Percentiles rank a stretch among this genome's conserved stretches.
phyloP scores from a whole-genome alignment of 1,140 invertebrate species.

The Papilio dardanus region DNA sequence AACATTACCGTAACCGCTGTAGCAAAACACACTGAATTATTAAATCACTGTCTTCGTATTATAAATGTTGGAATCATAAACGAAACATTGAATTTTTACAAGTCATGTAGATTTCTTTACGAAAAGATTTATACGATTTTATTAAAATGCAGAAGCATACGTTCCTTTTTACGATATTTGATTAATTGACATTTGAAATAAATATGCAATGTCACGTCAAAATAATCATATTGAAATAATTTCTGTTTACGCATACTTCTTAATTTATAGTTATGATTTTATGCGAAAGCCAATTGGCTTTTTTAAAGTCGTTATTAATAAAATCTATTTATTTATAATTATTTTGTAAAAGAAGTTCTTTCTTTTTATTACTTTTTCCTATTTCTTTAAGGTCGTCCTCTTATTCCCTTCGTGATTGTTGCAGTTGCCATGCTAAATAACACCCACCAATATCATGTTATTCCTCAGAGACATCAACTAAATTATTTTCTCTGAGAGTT shows the following conservation, averaged over 20 bases:
- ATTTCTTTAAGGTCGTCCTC: neutral
- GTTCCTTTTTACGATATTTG: slow-evolving; percentile 61
- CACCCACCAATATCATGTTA: no score
- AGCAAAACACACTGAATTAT: slow-evolving; percentile 42
- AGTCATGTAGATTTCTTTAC: slow-evolving; percentile 63
- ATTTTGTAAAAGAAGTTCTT: neutral
- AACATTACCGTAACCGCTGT: slow-evolving; percentile 49
- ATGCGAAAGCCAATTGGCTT: neutral
- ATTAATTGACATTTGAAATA: slow-evolving; percentile 42
- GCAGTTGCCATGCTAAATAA: no score
- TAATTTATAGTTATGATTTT: neutral
- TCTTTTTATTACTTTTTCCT: neutral
- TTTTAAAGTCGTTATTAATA: no score
- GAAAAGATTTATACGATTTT: slow-evolving; percentile 48
- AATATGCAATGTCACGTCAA: slow-evolving; percentile 42
- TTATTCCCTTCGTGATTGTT: neutral
- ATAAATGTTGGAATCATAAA: slow-evolving; percentile 58
- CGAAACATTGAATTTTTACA: slow-evolving; percentile 77
- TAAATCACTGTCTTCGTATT: slow-evolving; percentile 41
- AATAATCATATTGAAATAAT: slow-evolving; percentile 5
- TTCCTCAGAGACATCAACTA: no score
- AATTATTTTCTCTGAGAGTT: no score
- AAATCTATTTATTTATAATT: no score
- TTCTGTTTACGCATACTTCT: neutral
- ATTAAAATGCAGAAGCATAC: slow-evolving; percentile 43